These are phyloP conservation scores for Datnioides undecimradiatus DNA, from an alignment of 2,113 vertebrate species.

Conservation along the genomic window DNA sequence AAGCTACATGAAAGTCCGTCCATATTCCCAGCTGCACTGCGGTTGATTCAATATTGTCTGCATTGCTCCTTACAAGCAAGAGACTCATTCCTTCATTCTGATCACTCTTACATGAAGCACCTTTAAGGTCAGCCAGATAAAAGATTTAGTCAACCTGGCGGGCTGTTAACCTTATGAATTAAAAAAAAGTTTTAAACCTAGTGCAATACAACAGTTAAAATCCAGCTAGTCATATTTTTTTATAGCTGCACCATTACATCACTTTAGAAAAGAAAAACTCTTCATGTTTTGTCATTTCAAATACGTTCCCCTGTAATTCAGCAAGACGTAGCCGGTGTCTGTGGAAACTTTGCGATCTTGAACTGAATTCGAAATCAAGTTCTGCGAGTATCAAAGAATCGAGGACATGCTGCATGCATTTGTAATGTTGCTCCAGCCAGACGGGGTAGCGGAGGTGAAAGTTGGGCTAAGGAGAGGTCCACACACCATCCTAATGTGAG, in stretches of 20 bases:
- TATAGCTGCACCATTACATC: background rate
- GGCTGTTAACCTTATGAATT: background rate
- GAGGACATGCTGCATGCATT: constrained; percentile 9
- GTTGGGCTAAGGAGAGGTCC: background rate
- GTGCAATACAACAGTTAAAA: background rate
- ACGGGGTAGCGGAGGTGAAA: constrained; percentile 4
- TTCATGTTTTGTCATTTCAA: background rate
- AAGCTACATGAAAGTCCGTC: background rate
- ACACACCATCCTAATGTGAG: no score
- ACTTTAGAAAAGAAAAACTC: background rate
- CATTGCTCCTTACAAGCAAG: background rate
- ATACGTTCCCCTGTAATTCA: background rate
- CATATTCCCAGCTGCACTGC: background rate
- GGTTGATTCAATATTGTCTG: background rate
- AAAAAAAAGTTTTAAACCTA: background rate
- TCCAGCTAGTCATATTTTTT: background rate
- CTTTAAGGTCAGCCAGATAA: background rate
- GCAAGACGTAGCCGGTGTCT: background rate
- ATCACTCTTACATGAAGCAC: background rate
- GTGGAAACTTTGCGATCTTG: background rate
- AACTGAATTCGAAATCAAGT: constrained; percentile 27
- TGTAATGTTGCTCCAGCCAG: background rate
- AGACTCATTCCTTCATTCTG: background rate
- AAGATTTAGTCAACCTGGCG: background rate
- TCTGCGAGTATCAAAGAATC: constrained; percentile 18